Conservation (phyloP, 2,888 invertebrate genomes). For the Tyria jacobaeae region DNA sequence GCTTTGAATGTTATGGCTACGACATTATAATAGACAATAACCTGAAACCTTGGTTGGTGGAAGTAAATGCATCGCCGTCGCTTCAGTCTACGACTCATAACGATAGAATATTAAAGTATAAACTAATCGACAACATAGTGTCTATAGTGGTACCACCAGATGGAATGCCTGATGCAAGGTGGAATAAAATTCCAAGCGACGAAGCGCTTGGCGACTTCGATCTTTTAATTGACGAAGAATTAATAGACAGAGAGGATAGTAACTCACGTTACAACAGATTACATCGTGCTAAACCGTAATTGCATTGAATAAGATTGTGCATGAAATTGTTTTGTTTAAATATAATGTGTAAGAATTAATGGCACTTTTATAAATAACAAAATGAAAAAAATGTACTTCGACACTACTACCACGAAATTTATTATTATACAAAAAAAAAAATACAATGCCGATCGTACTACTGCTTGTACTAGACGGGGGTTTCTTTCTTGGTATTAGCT, state of each 20-base stretch:
- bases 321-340: constrained; percentile 6
- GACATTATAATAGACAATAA: constrained; percentile 97
- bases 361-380: no score
- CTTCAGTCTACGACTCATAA: constrained; percentile 96
- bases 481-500: no score
- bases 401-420: no score
- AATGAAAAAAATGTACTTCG: no score
- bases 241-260: constrained; percentile 87
- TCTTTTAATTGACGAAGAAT: constrained; percentile 90
- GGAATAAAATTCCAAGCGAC: constrained; percentile 92
- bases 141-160: constrained; percentile 95
- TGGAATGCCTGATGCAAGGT: constrained; percentile 94
- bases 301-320: constrained; percentile 38
- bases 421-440: no score
- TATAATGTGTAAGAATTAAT: neutral
- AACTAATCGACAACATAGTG: constrained; percentile 96
- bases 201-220: constrained; percentile 93
- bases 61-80: constrained; percentile 97
- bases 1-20: constrained; percentile 97
- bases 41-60: constrained; percentile 96
- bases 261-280: constrained; percentile 1
- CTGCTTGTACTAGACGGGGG: no score
- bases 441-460: no score
- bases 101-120: constrained; percentile 96
- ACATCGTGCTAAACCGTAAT: constrained; percentile 15